These are phyloP conservation scores for Brachyopa scutellaris DNA, from an alignment of 2,888 invertebrate genomes.

Conservation along the genomic window DNA sequence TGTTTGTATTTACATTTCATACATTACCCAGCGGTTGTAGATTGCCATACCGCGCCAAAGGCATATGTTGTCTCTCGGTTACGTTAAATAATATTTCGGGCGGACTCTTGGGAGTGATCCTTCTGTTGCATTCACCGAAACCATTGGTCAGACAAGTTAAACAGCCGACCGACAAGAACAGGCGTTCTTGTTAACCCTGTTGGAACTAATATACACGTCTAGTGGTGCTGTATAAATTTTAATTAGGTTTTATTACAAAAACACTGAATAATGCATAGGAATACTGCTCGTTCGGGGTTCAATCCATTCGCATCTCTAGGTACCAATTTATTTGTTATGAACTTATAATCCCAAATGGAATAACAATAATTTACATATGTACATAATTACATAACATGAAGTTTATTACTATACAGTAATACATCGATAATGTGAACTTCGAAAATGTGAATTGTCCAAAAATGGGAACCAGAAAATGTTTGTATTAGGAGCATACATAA, in stretches of 20 bases:
- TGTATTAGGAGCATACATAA: too few species aligned
- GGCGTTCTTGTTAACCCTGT: neutral
- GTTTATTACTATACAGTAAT: too few species aligned
- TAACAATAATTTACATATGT: too few species aligned
- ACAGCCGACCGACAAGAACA: neutral
- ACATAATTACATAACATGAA: too few species aligned
- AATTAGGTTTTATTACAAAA: slow-evolving; percentile 22
- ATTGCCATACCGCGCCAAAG: slow-evolving; percentile 12
- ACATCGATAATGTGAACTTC: too few species aligned
- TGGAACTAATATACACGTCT: neutral
- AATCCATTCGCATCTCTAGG: too few species aligned
- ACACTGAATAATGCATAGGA: slow-evolving; percentile 31
- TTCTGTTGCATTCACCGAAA: slow-evolving; percentile 8
- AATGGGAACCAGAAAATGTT: too few species aligned
- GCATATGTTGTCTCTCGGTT: slow-evolving; percentile 24
- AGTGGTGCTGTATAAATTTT: slow-evolving; percentile 27
- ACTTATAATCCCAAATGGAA: too few species aligned
- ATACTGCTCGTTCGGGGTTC: too few species aligned
- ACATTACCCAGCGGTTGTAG: slow-evolving; percentile 29
- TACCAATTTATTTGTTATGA: too few species aligned
- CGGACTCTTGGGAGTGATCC: slow-evolving; percentile 14
- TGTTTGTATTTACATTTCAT: too few species aligned
- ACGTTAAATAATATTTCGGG: slow-evolving; percentile 28
- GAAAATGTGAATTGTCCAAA: too few species aligned
- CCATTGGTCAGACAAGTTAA: slow-evolving; percentile 46